Conservation (phyloP, 2,113 vertebrate genomes). For the Coryphaenoides rupestris region DNA sequence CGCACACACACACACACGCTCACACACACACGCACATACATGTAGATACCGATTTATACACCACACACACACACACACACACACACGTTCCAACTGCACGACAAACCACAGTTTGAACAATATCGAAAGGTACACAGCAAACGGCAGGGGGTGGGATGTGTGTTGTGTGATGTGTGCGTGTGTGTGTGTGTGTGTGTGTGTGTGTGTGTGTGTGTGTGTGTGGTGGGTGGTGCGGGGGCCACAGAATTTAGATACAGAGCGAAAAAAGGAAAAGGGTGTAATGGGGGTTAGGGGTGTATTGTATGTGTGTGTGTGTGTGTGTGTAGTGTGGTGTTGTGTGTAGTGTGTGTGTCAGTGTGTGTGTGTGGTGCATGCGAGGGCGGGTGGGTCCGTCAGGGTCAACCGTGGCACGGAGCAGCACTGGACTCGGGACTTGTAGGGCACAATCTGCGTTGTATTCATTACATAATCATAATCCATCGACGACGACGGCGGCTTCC, state of each 20-base stretch:
- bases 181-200: no score
- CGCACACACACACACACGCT: no score
- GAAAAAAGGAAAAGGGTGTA: slow-evolving; percentile 25
- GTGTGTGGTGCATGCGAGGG: no score
- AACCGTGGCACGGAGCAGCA: slow-evolving; percentile 73
- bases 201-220: no score
- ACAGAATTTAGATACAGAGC: slow-evolving; percentile 17
- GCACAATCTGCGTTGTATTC: slow-evolving; percentile 84
- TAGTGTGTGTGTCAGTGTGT: no score
- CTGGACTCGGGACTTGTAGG: slow-evolving; percentile 78
- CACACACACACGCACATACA: no score
- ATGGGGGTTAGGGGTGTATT: no score
- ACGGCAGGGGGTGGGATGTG: slow-evolving; percentile 12
- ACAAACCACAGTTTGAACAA: slow-evolving; percentile 68
- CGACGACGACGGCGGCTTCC: slow-evolving; percentile 85
- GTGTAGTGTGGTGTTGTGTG: no score
- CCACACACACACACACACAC: no score
- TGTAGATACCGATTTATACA: no score
- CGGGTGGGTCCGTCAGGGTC: slow-evolving; percentile 26
- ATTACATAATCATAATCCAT: slow-evolving; percentile 78
- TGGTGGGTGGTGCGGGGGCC: neutral
- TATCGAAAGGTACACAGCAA: slow-evolving; percentile 61
- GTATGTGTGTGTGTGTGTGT: no score
- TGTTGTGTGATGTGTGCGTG: no score
- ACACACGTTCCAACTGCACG: slow-evolving; percentile 68